Conservation (phyloP, 1,140 invertebrate genomes). For the Drosophila tristis region DNA sequence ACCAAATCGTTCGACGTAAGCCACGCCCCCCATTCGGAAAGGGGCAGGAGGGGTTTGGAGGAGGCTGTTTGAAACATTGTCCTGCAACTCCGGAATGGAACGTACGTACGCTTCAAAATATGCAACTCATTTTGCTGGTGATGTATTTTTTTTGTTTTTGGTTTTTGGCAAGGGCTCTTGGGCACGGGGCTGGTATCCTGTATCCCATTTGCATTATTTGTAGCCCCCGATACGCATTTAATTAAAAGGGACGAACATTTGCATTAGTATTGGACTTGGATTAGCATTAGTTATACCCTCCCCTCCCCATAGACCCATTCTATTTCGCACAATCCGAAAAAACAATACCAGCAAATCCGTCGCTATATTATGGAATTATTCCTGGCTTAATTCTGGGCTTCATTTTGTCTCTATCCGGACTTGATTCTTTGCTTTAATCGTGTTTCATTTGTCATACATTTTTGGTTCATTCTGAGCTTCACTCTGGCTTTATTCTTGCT, state of each 20-base stretch:
- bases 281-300: constrained; percentile 32
- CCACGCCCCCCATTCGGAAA: constrained; percentile 50
- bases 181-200: neutral
- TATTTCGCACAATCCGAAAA: too few species aligned
- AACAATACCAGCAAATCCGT: too few species aligned
- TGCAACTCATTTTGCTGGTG: constrained; percentile 62
- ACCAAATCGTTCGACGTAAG: constrained; percentile 67
- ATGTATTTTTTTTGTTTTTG: too few species aligned
- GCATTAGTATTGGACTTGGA: constrained; percentile 38
- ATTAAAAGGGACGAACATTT: constrained; percentile 58
- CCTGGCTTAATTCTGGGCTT: too few species aligned
- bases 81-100: constrained; percentile 10
- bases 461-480: too few species aligned
- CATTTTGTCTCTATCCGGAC: too few species aligned
- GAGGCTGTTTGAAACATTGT: constrained; percentile 48
- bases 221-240: constrained; percentile 74
- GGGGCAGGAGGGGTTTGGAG: too few species aligned
- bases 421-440: too few species aligned
- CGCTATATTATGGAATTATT: too few species aligned
- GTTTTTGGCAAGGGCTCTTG: constrained; percentile 1
- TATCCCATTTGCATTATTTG: constrained; percentile 72
- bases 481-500: too few species aligned
- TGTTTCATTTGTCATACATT: too few species aligned
- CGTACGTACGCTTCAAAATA: constrained; percentile 57
- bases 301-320: too few species aligned